Evolutionary conservation across 2,888 invertebrate genomes (phyloP), one percentile per base, ranked within the genome.

Genomic region (Brachyopa scutellaris): DNA sequence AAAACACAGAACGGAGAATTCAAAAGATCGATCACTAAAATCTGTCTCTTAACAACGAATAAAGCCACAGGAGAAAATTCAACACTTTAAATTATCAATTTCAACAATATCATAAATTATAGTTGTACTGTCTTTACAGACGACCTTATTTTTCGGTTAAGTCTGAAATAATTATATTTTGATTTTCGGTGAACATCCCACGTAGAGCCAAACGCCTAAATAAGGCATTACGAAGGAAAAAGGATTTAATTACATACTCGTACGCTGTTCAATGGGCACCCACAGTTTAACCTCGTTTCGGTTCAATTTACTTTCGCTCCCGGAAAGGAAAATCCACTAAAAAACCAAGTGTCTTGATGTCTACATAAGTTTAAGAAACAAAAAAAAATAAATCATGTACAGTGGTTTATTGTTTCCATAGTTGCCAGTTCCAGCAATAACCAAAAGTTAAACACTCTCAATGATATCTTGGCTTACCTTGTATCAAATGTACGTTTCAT

Each of bases 401-500:
- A 15, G 5, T 8, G 23, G 8, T 47, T 45, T 31, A 51, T 67
- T 67, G 49, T 67, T 59, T 33, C 40, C 57, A 61, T 3, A 17
- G 21, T 40, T 57, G 57, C 36, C 67, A 74, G 49, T 70, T 64
- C 49, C 55, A 62, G 9, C 29, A 40, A 66, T 40, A 57, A 49
- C 53, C 53, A 40, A 79, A 72, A 51, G 29, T 5, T 21, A 59
- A 47, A 38, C 5, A 69, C 21, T 55, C 45, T 76, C 69, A 64
- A 67, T 69, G 69, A 67, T 69, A 69, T 64, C 69, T 69, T 51
- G 15, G 64, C 40, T 76, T 62, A 76, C 80, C 80, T 80, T 80
- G 80, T 80, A 57, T 76, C 76, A 64, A 76, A 80, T 80, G 80
- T 76, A 74, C 45, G 74, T 42, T 62, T 62, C 53, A 31, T 74